Percentiles rank a stretch among this genome's conserved stretches.
Evolutionary conservation across 2,888 invertebrate species (phyloP).

Genomic region (Nymphalis polychloros): DNA sequence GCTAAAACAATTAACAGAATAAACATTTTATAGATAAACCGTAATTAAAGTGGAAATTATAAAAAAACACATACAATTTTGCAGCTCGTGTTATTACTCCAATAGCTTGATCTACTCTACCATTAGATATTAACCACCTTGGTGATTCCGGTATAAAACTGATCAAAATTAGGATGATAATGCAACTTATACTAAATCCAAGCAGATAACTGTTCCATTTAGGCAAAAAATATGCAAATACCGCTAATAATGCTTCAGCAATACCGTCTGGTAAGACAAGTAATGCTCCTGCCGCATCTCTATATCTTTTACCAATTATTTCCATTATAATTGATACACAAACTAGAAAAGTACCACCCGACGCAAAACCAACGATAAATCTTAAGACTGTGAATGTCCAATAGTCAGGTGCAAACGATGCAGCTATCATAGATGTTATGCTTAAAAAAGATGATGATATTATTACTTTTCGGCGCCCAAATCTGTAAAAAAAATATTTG

Average conservation of each 20-base stretch:
- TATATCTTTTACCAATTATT: conserved; percentile 74
- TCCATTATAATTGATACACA: conserved; percentile 78
- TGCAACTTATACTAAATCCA: conserved; percentile 44
- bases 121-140: conserved; percentile 59
- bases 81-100: conserved; percentile 53
- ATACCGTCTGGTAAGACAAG: conserved; percentile 50
- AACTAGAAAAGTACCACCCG: conserved; percentile 87
- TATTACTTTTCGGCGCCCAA: conserved; percentile 80
- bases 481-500: conserved; percentile 47
- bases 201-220: conserved; percentile 54
- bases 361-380: conserved; percentile 85
- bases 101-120: conserved; percentile 49
- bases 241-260: conserved; percentile 46
- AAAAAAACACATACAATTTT: conserved; percentile 49
- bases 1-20: conserved; percentile 44
- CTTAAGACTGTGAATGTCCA: conserved; percentile 81
- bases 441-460: conserved; percentile 84
- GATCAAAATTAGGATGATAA: conserved; percentile 45
- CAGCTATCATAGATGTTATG: conserved; percentile 83
- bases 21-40: neutral
- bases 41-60: neutral
- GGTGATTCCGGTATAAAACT: conserved; percentile 60
- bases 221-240: conserved; percentile 52
- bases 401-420: conserved; percentile 83
- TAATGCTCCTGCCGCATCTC: conserved; percentile 56